These are phyloP conservation scores for Chelonoidis abingdonii DNA, from an alignment of 2,113 vertebrate genomes.

Conservation along the genomic window DNA sequence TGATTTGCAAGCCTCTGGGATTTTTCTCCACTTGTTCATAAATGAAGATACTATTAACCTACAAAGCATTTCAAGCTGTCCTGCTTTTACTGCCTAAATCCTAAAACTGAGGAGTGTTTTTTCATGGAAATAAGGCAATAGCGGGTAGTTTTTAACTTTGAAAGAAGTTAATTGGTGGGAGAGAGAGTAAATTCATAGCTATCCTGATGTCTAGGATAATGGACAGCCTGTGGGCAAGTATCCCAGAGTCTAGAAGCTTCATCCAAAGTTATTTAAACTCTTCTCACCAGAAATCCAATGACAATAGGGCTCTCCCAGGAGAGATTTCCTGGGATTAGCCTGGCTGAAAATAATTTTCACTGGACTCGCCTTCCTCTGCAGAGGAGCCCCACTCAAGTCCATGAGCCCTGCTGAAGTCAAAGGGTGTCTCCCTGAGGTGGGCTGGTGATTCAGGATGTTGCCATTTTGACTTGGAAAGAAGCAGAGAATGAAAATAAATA, in stretches of 20 bases:
- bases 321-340: background rate
- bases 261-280: background rate
- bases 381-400: background rate
- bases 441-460: background rate
- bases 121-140: background rate
- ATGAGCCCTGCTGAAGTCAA: background rate
- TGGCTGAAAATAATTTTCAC: background rate
- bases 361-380: background rate
- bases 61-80: background rate
- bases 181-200: background rate
- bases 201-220: fast-evolving
- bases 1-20: background rate
- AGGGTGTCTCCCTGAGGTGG: background rate
- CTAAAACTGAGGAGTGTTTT: fast-evolving
- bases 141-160: background rate
- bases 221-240: background rate
- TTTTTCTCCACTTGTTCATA: background rate
- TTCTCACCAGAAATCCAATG: background rate
- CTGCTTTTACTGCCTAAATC: background rate
- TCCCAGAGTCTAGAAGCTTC: fast-evolving
- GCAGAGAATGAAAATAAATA: background rate
- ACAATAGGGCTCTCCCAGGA: background rate
- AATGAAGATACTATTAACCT: background rate
- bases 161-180: background rate
- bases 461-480: too few relatives aligned